Percentiles rank a stretch among this genome's conserved stretches.
Conservation (phyloP, 2,113 vertebrate genomes). For the Australoheros scitulus region DNA sequence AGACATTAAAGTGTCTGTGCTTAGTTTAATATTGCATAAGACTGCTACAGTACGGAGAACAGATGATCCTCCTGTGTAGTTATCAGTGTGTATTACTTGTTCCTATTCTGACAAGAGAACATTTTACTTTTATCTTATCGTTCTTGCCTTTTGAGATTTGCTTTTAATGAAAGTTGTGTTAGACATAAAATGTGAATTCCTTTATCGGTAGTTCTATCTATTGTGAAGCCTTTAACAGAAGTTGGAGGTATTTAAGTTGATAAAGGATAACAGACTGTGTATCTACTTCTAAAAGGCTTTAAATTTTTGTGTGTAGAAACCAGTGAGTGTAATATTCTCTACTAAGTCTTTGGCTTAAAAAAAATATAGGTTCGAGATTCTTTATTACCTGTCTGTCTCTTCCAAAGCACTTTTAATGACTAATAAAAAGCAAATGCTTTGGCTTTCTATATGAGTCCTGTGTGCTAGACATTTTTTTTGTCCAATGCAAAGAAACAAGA, state of each 20-base stretch:
- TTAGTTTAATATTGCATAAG: constrained; percentile 11
- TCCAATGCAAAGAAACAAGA: neutral
- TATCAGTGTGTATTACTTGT: constrained; percentile 14
- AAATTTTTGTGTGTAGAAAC: neutral
- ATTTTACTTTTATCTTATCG: constrained; percentile 27
- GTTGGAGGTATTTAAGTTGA: constrained; percentile 10
- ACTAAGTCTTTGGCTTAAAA: neutral
- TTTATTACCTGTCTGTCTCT: neutral
- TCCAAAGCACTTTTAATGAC: neutral
- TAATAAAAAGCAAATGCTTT: neutral
- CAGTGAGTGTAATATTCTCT: neutral
- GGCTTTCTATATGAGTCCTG: neutral
- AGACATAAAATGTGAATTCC: constrained; percentile 17
- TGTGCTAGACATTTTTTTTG: neutral
- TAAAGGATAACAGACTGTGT: neutral
- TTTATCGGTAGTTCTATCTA: constrained; percentile 16
- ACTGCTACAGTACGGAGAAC: neutral
- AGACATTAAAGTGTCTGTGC: constrained; percentile 9
- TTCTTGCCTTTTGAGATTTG: constrained; percentile 24
- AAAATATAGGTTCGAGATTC: neutral
- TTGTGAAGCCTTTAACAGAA: neutral
- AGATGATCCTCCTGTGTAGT: constrained; percentile 7
- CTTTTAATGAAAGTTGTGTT: constrained; percentile 18
- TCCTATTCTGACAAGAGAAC: constrained; percentile 7
- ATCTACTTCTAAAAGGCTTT: neutral